Evolutionary conservation across 1,140 invertebrate genomes (phyloP).

Genomic region (Drosophila pruinosa): DNA sequence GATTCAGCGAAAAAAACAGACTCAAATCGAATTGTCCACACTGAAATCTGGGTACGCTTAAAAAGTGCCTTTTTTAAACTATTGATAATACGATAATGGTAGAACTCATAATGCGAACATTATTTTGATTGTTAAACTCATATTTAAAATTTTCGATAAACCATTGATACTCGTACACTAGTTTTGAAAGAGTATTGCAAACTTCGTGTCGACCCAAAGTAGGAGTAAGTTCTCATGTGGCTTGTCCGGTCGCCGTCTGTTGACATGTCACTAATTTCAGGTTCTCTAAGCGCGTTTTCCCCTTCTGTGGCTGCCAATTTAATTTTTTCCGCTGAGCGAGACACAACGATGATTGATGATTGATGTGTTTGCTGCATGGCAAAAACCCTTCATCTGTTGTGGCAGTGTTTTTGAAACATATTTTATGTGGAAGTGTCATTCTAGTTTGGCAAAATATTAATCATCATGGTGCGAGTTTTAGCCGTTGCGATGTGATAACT

Average conservation of each 20-base stretch:
- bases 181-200: background rate
- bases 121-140: no score
- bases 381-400: constrained; percentile 61
- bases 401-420: constrained; percentile 56
- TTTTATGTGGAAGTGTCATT: constrained; percentile 63
- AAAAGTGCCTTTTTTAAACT: no score
- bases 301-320: constrained; percentile 49
- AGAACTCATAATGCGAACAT: no score
- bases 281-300: constrained; percentile 59
- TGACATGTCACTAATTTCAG: constrained; percentile 76
- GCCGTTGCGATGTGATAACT: constrained; percentile 60
- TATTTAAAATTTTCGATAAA: no score
- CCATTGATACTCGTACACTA: background rate
- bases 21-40: background rate
- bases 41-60: constrained; percentile 42
- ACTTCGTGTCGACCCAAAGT: background rate
- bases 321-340: constrained; percentile 24
- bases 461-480: constrained; percentile 44
- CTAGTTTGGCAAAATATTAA: constrained; percentile 68
- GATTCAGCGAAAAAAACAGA: constrained; percentile 25
- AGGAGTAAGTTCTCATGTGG: constrained; percentile 16
- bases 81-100: no score
- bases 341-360: constrained; percentile 47
- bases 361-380: constrained; percentile 65
- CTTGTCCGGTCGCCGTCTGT: constrained; percentile 44